These are phyloP conservation scores for Ooceraea biroi DNA, from an alignment of 1,140 invertebrate species.

Conservation along the genomic window DNA sequence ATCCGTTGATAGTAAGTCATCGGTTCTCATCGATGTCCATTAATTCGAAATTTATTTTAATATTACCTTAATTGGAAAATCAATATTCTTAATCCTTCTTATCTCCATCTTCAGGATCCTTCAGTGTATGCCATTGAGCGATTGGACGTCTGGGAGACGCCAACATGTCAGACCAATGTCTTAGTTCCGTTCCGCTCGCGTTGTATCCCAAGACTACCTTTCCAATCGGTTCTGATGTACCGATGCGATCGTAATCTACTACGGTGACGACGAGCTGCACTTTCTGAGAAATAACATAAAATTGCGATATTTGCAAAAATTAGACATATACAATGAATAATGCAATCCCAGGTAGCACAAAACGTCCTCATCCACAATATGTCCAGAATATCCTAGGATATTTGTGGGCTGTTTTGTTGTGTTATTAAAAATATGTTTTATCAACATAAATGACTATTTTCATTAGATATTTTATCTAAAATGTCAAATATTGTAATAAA, in stretches of 20 bases:
- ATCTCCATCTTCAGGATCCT: slow-evolving; percentile 97
- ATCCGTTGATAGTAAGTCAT: too few relatives aligned
- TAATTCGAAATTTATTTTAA: too few relatives aligned
- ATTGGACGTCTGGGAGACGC: slow-evolving; percentile 99
- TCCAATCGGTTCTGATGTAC: slow-evolving; percentile 99
- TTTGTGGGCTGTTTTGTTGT: too few relatives aligned
- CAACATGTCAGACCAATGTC: slow-evolving; percentile 99
- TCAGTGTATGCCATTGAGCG: slow-evolving; percentile 99
- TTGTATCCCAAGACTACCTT: slow-evolving; percentile 99
- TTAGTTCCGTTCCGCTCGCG: slow-evolving; percentile 98
- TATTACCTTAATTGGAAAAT: slow-evolving; percentile 69
- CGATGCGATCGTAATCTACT: slow-evolving; percentile 99
- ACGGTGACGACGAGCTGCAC: slow-evolving; percentile 99
- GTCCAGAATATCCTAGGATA: too few relatives aligned
- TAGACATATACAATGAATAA: not conserved
- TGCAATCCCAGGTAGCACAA: too few relatives aligned
- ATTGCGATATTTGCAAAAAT: not conserved
- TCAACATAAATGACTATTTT: too few relatives aligned
- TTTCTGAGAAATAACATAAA: slow-evolving; percentile 91
- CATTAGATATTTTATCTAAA: too few relatives aligned
- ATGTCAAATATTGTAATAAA: too few relatives aligned
- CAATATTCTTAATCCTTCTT: slow-evolving; percentile 92
- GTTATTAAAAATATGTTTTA: too few relatives aligned
- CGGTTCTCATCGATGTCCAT: not conserved
- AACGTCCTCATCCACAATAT: too few relatives aligned